phyloP scores from a whole-genome alignment of 1,140 invertebrate genomes.

The Temnothorax curvispinosus region DNA sequence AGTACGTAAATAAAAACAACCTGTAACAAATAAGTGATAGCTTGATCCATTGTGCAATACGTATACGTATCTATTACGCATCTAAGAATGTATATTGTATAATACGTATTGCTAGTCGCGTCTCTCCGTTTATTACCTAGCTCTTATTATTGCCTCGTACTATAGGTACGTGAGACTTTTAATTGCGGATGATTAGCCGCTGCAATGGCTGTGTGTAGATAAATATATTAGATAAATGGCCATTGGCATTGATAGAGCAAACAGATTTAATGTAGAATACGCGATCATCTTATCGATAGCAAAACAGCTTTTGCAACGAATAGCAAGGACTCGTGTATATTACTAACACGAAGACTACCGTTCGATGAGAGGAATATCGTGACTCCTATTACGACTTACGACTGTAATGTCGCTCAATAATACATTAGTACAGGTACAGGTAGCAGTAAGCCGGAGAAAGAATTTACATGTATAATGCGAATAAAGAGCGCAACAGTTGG shows the following conservation, averaged over 20 bases:
- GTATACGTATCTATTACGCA: neutral
- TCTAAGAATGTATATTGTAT: neutral
- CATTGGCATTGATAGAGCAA: neutral
- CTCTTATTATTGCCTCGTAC: neutral
- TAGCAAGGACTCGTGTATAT: neutral
- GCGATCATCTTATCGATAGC: neutral
- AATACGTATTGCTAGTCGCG: neutral
- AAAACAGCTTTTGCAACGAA: neutral
- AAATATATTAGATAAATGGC: neutral
- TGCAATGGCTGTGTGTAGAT: no score
- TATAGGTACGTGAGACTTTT: neutral
- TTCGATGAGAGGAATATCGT: neutral
- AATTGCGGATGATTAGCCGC: neutral
- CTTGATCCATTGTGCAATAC: neutral
- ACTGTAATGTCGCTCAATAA: neutral
- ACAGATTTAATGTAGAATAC: neutral
- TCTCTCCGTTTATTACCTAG: neutral
- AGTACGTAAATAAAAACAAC: neutral
- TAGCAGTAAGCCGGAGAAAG: neutral
- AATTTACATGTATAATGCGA: constrained; percentile 8
- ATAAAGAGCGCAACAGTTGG: constrained; percentile 37
- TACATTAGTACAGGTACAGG: neutral
- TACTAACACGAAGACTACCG: neutral
- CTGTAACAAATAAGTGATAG: neutral
- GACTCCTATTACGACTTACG: neutral